Percentiles rank a stretch among this genome's conserved stretches.
These are phyloP conservation scores for Apteryx owenii DNA, from an alignment of 2,113 vertebrate species.

Conservation along the genomic window DNA sequence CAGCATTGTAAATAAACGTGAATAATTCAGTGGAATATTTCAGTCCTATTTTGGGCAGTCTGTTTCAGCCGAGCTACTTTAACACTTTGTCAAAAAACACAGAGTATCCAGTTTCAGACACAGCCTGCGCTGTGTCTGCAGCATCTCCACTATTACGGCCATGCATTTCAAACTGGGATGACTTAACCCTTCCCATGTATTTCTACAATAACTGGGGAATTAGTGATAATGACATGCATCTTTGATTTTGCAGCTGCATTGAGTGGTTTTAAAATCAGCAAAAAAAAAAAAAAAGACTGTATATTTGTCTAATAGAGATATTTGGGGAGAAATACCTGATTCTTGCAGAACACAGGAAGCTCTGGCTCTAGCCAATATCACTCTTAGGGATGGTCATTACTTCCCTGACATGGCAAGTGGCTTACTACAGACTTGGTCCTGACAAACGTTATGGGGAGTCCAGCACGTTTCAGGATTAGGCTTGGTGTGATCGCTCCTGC, in stretches of 20 bases:
- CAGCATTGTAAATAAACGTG: not conserved
- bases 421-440: not conserved
- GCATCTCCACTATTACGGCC: not conserved
- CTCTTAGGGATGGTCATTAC: not conserved
- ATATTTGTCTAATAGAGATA: not conserved
- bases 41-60: too few species aligned
- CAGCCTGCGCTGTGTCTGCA: too few species aligned
- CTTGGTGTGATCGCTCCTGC: too few species aligned
- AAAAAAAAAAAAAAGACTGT: not conserved
- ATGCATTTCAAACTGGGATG: not conserved
- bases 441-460: too few species aligned
- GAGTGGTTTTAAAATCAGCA: too few species aligned
- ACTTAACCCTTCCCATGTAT: not conserved
- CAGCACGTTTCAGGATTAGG: too few species aligned
- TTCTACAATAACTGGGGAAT: not conserved
- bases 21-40: too few species aligned
- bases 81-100: too few species aligned
- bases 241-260: not conserved
- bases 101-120: too few species aligned
- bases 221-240: not conserved
- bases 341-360: not conserved
- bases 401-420: not conserved
- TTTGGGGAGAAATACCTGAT: accelerated
- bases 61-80: too few species aligned
- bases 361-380: accelerated